A percentile compares a stretch with the other conserved stretches of the same genome.
phyloP scores from a whole-genome alignment of 2,797 vertebrate species.

The Coregonus suidteri region DNA sequence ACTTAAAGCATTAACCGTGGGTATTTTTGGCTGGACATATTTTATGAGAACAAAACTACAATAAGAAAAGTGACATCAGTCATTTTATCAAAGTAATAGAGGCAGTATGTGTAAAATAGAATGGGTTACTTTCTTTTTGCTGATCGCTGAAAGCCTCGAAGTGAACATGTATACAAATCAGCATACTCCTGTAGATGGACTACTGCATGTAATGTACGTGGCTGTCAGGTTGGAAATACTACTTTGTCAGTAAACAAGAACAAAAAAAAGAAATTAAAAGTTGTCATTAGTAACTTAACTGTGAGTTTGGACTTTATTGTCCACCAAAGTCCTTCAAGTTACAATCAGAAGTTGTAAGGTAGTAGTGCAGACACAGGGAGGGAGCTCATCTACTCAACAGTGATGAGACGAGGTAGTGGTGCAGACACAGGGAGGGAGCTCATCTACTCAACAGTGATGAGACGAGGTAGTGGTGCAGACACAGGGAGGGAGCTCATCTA shows the following conservation, averaged over 20 bases:
- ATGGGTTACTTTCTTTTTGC: conserved; percentile 33
- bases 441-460: too few species aligned
- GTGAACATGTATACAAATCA: conserved; percentile 31
- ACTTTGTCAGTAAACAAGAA: conserved; percentile 49
- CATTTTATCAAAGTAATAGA: conserved; percentile 20
- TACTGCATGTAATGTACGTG: conserved; percentile 72
- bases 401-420: too few species aligned
- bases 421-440: too few species aligned
- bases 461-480: too few species aligned
- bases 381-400: too few species aligned
- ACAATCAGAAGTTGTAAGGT: not conserved
- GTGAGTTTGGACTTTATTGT: not conserved
- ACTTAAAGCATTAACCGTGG: conserved; percentile 29
- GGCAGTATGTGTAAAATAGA: conserved; percentile 12
- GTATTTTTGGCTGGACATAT: conserved; percentile 30
- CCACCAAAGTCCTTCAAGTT: not conserved
- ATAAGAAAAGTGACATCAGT: conserved; percentile 15
- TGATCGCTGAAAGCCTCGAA: conserved; percentile 33
- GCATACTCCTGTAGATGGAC: conserved; percentile 35
- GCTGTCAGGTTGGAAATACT: conserved; percentile 50
- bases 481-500: too few species aligned
- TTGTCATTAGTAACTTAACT: conserved; percentile 34
- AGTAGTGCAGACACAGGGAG: too few species aligned
- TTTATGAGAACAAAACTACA: conserved; percentile 39
- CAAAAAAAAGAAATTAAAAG: conserved; percentile 25